phyloP scores from a whole-genome alignment of 2,113 vertebrate species.

The Struthio camelus region DNA sequence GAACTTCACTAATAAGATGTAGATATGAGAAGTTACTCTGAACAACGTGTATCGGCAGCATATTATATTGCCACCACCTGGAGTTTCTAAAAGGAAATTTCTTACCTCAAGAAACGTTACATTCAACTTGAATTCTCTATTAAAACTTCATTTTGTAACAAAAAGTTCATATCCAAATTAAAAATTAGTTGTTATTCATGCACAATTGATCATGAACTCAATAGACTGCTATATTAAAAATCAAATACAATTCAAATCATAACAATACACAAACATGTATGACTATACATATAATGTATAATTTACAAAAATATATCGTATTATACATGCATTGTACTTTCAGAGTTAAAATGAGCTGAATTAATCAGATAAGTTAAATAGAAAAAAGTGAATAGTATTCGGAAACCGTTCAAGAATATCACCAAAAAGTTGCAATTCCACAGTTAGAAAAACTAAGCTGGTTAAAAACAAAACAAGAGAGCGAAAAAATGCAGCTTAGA shows the following conservation, averaged over 20 bases:
- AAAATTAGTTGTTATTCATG: neutral
- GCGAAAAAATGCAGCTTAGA: no score
- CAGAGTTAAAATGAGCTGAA: neutral
- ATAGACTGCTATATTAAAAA: neutral
- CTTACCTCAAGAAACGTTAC: neutral
- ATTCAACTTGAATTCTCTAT: neutral
- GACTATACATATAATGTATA: neutral
- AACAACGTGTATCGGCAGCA: neutral
- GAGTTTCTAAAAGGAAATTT: neutral
- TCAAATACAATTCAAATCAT: neutral
- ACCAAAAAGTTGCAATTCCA: neutral
- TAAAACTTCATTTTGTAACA: neutral
- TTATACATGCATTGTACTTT: neutral
- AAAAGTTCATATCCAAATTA: neutral
- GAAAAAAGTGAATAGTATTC: neutral
- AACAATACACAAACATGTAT: neutral
- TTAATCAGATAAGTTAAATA: neutral
- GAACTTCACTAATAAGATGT: neutral
- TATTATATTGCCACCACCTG: neutral
- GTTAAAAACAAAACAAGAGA: neutral
- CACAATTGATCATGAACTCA: neutral
- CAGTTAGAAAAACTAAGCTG: neutral
- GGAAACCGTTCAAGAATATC: neutral
- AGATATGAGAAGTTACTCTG: neutral
- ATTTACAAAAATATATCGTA: neutral